Evolutionary conservation across 2,888 invertebrate genomes (phyloP).

Genomic region (Perithous albicinctus): DNA sequence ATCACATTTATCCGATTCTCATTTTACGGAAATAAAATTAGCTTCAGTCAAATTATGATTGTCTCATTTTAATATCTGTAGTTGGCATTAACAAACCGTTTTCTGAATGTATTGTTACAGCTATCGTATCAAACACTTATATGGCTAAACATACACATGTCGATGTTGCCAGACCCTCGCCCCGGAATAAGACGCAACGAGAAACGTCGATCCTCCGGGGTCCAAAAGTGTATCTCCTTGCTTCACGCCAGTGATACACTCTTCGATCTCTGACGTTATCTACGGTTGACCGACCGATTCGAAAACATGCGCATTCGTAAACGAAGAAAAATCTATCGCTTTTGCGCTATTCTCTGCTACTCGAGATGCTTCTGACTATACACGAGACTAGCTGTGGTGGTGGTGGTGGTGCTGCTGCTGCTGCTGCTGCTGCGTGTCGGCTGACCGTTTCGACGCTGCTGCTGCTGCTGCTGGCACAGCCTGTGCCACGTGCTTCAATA

Average conservation of each 20-base stretch:
- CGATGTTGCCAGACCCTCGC: slow-evolving; percentile 11
- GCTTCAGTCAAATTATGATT: too few relatives aligned
- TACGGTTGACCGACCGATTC: slow-evolving; percentile 41
- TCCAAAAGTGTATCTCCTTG: slow-evolving; percentile 42
- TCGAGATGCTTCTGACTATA: background rate
- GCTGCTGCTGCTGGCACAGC: slow-evolving; percentile 38
- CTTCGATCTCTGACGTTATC: slow-evolving; percentile 22
- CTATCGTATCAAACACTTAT: background rate
- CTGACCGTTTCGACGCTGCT: background rate
- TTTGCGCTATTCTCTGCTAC: background rate
- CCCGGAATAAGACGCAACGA: slow-evolving; percentile 1
- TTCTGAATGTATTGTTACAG: background rate
- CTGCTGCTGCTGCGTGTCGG: slow-evolving; percentile 21
- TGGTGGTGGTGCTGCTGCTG: slow-evolving; percentile 5
- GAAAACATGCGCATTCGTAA: slow-evolving; percentile 28
- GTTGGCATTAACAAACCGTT: too few relatives aligned
- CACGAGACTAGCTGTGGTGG: background rate
- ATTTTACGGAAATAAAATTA: too few relatives aligned
- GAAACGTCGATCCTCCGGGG: slow-evolving; percentile 33
- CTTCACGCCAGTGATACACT: slow-evolving; percentile 19
- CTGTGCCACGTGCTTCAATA: slow-evolving; percentile 58
- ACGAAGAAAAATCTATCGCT: slow-evolving; percentile 30
- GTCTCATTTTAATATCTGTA: too few relatives aligned
- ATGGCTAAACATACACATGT: background rate
- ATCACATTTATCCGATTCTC: too few relatives aligned